phyloP scores from a whole-genome alignment of 1,140 invertebrate genomes.

The Platyscapa corneri region DNA sequence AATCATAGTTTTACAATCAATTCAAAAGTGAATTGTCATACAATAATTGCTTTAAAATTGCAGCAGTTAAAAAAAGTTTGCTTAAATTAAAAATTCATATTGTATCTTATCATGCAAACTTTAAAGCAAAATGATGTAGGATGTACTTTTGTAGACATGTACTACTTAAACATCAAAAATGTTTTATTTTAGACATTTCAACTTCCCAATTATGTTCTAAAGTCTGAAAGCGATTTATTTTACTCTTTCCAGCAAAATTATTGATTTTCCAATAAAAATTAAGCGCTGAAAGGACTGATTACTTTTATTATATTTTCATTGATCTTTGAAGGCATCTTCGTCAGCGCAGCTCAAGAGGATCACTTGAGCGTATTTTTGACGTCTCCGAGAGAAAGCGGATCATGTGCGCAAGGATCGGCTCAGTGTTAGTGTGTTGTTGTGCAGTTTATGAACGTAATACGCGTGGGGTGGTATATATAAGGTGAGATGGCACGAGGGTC shows the following conservation, averaged over 20 bases:
- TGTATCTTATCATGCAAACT: no score
- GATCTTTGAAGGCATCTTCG: background rate
- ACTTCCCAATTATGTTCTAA: no score
- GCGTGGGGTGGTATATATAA: slow-evolving; percentile 56
- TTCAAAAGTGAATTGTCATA: no score
- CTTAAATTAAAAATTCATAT: no score
- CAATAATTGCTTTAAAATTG: no score
- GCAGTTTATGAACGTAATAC: slow-evolving; percentile 41
- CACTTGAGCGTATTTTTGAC: slow-evolving; percentile 12
- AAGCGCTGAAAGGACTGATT: background rate
- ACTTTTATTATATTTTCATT: slow-evolving; percentile 22
- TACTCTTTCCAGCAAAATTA: background rate
- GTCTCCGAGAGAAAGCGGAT: slow-evolving; percentile 33
- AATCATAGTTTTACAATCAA: no score
- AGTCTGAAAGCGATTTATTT: no score
- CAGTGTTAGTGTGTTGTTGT: slow-evolving; percentile 33
- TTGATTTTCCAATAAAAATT: background rate
- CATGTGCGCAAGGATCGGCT: background rate
- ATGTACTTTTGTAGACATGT: no score
- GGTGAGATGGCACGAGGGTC: slow-evolving; percentile 60
- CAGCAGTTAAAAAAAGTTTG: no score
- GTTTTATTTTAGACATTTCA: no score
- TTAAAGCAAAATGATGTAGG: no score
- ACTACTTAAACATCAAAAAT: no score
- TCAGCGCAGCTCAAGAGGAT: slow-evolving; percentile 38